Percentiles rank a stretch among this genome's conserved stretches.
Conservation (phyloP, 2,888 invertebrate genomes). For the Gasteruption jaculator region DNA sequence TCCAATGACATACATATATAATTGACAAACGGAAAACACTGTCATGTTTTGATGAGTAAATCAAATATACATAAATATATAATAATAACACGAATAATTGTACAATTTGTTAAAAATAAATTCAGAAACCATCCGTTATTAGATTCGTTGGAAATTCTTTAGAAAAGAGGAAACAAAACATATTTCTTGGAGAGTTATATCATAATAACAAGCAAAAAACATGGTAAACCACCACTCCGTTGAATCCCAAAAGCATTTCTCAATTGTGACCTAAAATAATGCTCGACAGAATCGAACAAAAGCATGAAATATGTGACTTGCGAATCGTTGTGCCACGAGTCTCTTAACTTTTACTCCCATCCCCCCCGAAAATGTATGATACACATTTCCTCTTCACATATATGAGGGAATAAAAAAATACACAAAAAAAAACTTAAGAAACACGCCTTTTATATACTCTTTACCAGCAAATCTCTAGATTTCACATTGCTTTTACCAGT, state of each 20-base stretch:
- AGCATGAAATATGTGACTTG: slow-evolving; percentile 50
- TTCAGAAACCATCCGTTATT: too few relatives aligned
- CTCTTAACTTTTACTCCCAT: too few relatives aligned
- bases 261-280: slow-evolving; percentile 50
- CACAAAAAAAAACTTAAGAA: slow-evolving; percentile 21
- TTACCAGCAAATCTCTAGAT: too few relatives aligned
- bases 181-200: slow-evolving; percentile 39
- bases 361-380: slow-evolving; percentile 47
- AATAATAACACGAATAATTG: too few relatives aligned
- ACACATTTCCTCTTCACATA: slow-evolving; percentile 37
- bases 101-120: too few relatives aligned
- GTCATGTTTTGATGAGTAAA: too few relatives aligned
- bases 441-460: too few relatives aligned
- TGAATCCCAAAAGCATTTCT: slow-evolving; percentile 43
- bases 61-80: too few relatives aligned
- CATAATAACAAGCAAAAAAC: slow-evolving; percentile 20
- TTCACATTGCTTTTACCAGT: too few relatives aligned
- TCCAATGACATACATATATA: too few relatives aligned
- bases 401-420: slow-evolving; percentile 22
- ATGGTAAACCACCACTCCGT: slow-evolving; percentile 40
- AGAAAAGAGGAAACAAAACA: slow-evolving; percentile 43
- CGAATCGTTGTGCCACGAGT: slow-evolving; percentile 35
- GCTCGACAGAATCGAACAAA: slow-evolving; percentile 51
- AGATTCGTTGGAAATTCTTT: too few relatives aligned
- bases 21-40: too few relatives aligned